Evolutionary conservation across 2,888 invertebrate species (phyloP).

Genomic region (Eristalis intricaria): DNA sequence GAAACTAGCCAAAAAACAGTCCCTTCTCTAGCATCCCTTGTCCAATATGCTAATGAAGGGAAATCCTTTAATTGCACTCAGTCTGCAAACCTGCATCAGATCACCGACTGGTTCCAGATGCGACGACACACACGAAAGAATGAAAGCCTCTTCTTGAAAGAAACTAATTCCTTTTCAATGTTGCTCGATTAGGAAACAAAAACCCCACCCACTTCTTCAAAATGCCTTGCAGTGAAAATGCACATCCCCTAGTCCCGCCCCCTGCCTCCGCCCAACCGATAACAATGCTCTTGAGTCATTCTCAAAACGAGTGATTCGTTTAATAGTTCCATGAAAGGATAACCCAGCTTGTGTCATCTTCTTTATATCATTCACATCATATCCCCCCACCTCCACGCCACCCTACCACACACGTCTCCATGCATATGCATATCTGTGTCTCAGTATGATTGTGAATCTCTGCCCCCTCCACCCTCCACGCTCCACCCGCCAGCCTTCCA

Average conservation of each 20-base stretch:
- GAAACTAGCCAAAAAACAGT: too few relatives aligned
- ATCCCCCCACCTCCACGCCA: too few relatives aligned
- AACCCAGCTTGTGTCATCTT: conserved; percentile 35
- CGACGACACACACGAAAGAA: background rate
- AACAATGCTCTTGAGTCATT: conserved; percentile 57
- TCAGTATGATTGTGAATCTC: conserved; percentile 23
- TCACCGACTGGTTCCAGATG: background rate
- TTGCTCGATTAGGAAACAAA: conserved; percentile 47
- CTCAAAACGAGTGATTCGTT: conserved; percentile 54
- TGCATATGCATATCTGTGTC: conserved; percentile 4
- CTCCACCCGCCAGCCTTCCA: background rate
- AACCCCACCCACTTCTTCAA: background rate
- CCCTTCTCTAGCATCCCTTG: background rate
- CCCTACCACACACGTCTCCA: conserved; percentile 3
- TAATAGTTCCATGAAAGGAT: conserved; percentile 58
- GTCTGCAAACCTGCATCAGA: background rate
- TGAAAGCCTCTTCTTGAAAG: background rate
- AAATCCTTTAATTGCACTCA: conserved; percentile 29
- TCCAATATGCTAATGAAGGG: background rate
- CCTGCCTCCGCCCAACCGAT: background rate
- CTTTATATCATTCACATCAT: background rate
- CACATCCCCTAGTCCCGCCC: background rate
- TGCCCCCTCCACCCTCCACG: background rate
- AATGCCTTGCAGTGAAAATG: conserved; percentile 30
- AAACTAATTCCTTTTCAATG: conserved; percentile 18